phyloP scores from a whole-genome alignment of 2,113 vertebrate genomes.

The Mastomys coucha region DNA sequence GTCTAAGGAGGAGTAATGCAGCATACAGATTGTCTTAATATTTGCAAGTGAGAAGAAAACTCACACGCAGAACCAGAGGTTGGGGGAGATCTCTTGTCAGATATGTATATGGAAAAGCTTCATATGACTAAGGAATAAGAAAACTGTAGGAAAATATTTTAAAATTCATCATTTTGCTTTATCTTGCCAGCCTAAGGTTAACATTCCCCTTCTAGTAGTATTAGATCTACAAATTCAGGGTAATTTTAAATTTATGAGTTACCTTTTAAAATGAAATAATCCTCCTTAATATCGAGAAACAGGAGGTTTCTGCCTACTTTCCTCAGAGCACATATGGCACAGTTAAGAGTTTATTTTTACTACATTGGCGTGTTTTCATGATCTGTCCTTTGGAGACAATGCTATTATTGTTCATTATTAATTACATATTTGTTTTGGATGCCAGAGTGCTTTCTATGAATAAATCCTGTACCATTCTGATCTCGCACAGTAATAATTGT shows the following conservation, averaged over 20 bases:
- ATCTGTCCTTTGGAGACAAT: slow-evolving; percentile 53
- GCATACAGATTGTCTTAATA: neutral
- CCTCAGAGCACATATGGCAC: neutral
- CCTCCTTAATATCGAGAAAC: neutral
- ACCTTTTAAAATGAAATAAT: slow-evolving; percentile 32
- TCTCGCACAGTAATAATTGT: neutral
- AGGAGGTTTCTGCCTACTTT: neutral
- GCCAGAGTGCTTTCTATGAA: slow-evolving; percentile 47
- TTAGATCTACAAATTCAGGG: neutral
- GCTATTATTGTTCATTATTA: slow-evolving; percentile 64
- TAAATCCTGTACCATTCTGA: slow-evolving; percentile 29
- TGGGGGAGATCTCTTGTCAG: neutral
- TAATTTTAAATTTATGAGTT: neutral
- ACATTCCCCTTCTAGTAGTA: neutral
- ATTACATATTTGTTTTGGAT: slow-evolving; percentile 69
- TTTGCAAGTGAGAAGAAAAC: slow-evolving; percentile 8
- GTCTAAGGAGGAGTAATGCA: neutral
- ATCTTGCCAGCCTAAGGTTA: neutral
- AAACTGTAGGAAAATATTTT: neutral
- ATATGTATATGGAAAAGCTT: neutral
- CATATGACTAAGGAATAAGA: neutral
- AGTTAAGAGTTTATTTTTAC: slow-evolving; percentile 50
- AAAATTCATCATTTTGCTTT: slow-evolving; percentile 14
- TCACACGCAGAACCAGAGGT: neutral
- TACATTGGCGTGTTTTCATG: slow-evolving; percentile 10